phyloP scores from a whole-genome alignment of 2,113 vertebrate species.

The Scopus umbretta region DNA sequence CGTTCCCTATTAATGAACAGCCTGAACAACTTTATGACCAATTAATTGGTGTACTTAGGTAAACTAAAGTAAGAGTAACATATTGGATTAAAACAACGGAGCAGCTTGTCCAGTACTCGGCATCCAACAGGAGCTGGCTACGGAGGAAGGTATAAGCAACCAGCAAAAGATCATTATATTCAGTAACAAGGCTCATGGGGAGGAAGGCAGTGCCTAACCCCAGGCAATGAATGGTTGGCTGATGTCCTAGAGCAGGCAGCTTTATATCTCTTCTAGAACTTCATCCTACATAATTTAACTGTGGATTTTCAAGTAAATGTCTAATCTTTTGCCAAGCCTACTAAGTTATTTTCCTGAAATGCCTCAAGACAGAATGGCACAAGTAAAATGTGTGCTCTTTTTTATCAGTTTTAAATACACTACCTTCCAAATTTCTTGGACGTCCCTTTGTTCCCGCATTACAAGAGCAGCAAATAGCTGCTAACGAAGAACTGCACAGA shows the following conservation, averaged over 20 bases:
- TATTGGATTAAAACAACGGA: neutral
- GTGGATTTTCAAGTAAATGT: conserved; percentile 10
- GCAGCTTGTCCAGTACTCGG: neutral
- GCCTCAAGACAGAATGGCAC: conserved; percentile 3
- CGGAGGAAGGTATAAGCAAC: neutral
- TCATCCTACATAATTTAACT: conserved; percentile 35
- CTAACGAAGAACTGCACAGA: neutral
- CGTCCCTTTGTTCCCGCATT: neutral
- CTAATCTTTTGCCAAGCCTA: conserved; percentile 35
- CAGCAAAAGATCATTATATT: neutral
- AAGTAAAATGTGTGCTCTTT: neutral
- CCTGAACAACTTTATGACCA: neutral
- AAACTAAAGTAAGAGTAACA: neutral
- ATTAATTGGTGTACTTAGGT: conserved; percentile 1
- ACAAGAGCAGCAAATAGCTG: neutral
- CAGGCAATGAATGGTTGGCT: neutral
- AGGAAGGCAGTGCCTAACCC: neutral
- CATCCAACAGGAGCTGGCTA: neutral
- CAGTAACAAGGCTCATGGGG: neutral
- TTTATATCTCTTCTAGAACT: neutral
- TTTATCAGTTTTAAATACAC: neutral
- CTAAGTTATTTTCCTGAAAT: neutral
- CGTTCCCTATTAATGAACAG: neutral
- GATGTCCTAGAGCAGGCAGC: neutral
- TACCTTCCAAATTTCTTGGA: neutral